phyloP scores from a whole-genome alignment of 2,113 vertebrate genomes.

The Anhinga anhinga region DNA sequence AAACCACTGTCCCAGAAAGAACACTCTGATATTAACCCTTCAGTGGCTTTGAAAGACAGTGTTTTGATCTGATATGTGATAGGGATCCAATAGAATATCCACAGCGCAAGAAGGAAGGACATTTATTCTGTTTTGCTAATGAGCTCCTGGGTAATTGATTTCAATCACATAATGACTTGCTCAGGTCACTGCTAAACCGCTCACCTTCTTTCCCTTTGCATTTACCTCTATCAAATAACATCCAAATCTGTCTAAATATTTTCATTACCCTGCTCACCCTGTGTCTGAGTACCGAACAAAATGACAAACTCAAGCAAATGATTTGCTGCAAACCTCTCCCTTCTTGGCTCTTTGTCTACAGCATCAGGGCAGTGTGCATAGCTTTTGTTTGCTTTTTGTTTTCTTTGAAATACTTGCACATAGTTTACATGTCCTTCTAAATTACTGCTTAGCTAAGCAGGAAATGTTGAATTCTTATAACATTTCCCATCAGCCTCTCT shows the following conservation, averaged over 20 bases:
- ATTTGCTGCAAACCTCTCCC: slow-evolving; percentile 24
- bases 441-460: slow-evolving; percentile 61
- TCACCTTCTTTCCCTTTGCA: neutral
- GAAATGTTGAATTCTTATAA: slow-evolving; percentile 37
- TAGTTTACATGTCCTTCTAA: slow-evolving; percentile 33
- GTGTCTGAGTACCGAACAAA: neutral
- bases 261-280: neutral
- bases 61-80: neutral
- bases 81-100: neutral
- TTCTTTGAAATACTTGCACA: slow-evolving; percentile 28
- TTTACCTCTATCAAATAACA: neutral
- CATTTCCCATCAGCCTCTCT: slow-evolving; percentile 35
- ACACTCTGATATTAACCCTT: neutral
- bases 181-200: neutral
- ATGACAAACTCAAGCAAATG: neutral
- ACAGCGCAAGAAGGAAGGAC: neutral
- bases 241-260: neutral
- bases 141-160: neutral
- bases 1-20: neutral
- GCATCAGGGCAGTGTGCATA: neutral
- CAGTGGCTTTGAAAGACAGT: neutral
- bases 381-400: slow-evolving; percentile 44
- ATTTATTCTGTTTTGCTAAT: neutral
- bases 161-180: neutral
- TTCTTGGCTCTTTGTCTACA: slow-evolving; percentile 11